A percentile compares a stretch with the other conserved stretches of the same genome.
These are phyloP conservation scores for Adelosebastes latens DNA, from an alignment of 2,797 vertebrate genomes.

Conservation along the genomic window DNA sequence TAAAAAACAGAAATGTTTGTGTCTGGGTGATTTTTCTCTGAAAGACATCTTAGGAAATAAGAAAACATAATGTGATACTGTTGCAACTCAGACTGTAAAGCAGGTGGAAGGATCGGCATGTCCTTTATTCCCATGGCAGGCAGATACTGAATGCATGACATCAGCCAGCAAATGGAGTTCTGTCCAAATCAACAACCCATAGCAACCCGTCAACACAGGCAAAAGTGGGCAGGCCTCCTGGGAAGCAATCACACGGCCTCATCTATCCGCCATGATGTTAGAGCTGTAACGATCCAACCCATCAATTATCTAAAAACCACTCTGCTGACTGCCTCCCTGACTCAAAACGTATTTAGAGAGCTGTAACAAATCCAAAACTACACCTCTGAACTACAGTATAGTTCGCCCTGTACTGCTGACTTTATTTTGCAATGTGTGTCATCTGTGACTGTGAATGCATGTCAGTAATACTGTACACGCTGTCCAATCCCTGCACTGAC, in stretches of 20 bases:
- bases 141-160: slow-evolving; percentile 69
- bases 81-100: slow-evolving; percentile 12
- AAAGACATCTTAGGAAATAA: not conserved
- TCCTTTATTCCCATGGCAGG: slow-evolving; percentile 56
- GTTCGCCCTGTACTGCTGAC: not conserved
- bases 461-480: not conserved
- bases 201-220: slow-evolving; percentile 74
- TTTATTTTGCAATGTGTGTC: slow-evolving; percentile 12
- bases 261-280: slow-evolving; percentile 22
- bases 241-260: slow-evolving; percentile 49
- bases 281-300: slow-evolving; percentile 37
- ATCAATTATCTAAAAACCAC: slow-evolving; percentile 45
- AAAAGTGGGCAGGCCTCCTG: slow-evolving; percentile 45
- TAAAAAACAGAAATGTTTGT: not conserved
- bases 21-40: not conserved
- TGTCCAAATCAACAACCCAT: slow-evolving; percentile 67
- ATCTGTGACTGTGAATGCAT: not conserved
- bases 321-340: slow-evolving; percentile 5
- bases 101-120: slow-evolving; percentile 8
- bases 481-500: slow-evolving; percentile 29
- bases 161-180: slow-evolving; percentile 70
- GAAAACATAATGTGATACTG: slow-evolving; percentile 39
- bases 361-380: not conserved
- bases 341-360: slow-evolving; percentile 23
- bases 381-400: not conserved